phyloP scores from a whole-genome alignment of 2,888 invertebrate species.

The Drosophila nigricruria region DNA sequence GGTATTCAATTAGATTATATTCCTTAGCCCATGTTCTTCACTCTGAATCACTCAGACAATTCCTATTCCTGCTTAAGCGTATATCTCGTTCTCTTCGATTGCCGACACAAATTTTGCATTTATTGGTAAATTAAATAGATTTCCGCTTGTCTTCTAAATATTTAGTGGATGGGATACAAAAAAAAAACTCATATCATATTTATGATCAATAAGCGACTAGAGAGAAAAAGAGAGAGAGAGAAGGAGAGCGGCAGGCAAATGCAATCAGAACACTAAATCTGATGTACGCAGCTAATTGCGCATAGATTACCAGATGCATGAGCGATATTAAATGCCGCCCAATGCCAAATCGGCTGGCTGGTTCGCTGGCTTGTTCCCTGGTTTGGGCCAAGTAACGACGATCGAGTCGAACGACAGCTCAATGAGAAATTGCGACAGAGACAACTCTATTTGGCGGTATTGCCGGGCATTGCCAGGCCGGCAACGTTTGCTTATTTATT shows the following conservation, averaged over 20 bases:
- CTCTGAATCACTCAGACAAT: not conserved
- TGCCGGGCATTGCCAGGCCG: slow-evolving; percentile 16
- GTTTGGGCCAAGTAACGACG: slow-evolving; percentile 21
- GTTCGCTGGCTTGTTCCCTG: not conserved
- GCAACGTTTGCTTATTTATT: slow-evolving; percentile 81
- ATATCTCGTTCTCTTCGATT: slow-evolving; percentile 22
- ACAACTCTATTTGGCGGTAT: slow-evolving; percentile 78
- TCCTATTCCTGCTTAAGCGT: not conserved
- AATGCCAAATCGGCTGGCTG: slow-evolving; percentile 42
- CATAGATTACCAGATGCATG: slow-evolving; percentile 82
- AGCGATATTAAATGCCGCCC: slow-evolving; percentile 79
- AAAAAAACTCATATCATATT: slow-evolving; percentile 66
- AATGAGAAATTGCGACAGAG: slow-evolving; percentile 82
- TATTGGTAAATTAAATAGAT: slow-evolving; percentile 59
- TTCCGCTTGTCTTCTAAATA: slow-evolving; percentile 58
- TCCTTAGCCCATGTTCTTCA: not conserved
- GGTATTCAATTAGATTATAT: not conserved
- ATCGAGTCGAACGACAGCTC: slow-evolving; percentile 69
- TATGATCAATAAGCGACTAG: slow-evolving; percentile 53
- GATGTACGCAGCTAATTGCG: slow-evolving; percentile 80
- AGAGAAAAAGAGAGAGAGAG: not conserved
- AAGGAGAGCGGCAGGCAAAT: slow-evolving; percentile 40
- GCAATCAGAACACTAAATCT: slow-evolving; percentile 82
- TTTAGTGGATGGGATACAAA: slow-evolving; percentile 28
- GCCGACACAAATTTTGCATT: slow-evolving; percentile 53